phyloP scores from a whole-genome alignment of 1,140 invertebrate genomes.

The Hyphantria cunea region DNA sequence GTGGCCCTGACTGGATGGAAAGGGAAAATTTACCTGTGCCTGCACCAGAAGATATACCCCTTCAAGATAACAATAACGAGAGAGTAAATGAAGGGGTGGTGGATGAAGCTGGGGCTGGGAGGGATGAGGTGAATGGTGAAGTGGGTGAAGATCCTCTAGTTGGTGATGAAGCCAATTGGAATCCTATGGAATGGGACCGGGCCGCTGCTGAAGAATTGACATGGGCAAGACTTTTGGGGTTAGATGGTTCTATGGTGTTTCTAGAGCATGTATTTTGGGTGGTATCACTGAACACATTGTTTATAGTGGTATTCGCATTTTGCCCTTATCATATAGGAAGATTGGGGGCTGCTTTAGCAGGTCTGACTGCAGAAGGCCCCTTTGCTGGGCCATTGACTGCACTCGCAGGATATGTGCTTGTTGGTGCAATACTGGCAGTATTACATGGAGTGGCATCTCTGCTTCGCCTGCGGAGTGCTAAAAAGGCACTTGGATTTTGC shows the following conservation, averaged over 20 bases:
- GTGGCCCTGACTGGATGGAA: conserved; percentile 97
- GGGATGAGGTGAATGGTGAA: conserved; percentile 69
- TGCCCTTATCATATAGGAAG: conserved; percentile 98
- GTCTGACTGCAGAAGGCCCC: conserved; percentile 89
- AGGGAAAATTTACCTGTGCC: conserved; percentile 82
- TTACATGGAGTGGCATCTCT: conserved; percentile 91
- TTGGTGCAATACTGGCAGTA: conserved; percentile 92
- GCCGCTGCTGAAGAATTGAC: conserved; percentile 98
- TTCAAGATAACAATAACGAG: conserved; percentile 73
- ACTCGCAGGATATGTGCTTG: conserved; percentile 95
- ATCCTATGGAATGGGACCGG: conserved; percentile 98
- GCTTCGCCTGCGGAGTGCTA: conserved; percentile 90
- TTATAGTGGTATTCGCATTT: conserved; percentile 97
- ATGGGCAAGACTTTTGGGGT: conserved; percentile 97
- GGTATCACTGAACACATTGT: conserved; percentile 97
- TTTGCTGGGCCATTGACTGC: conserved; percentile 97
- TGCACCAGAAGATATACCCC: conserved; percentile 58
- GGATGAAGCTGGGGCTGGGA: conserved; percentile 53
- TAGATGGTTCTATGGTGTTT: conserved; percentile 98
- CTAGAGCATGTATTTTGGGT: conserved; percentile 99
- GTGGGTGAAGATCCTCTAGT: conserved; percentile 81
- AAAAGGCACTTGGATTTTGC: conserved; percentile 94
- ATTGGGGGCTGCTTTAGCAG: conserved; percentile 89
- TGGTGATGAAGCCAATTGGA: conserved; percentile 97
- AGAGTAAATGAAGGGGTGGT: conserved; percentile 61